Base-by-base conservation (phyloP, 2,113 vertebrate genomes). In the Ranitomeya imitator region DNA sequence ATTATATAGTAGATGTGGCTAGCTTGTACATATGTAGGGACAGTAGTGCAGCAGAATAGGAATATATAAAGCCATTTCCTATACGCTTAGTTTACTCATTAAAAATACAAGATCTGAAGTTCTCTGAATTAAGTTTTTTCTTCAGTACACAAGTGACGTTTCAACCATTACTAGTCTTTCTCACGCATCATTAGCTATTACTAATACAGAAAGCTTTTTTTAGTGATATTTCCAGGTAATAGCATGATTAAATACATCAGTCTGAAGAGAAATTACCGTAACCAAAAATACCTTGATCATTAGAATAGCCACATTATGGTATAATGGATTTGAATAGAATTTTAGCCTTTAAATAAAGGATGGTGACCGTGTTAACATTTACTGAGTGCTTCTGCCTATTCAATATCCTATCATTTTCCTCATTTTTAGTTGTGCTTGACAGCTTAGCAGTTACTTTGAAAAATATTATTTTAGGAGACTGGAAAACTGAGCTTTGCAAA, bases 401-500 rank as follows among this genome's bases (percentile, higher is more conserved):
- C 63, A 80, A 67, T 80, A 80, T 65, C 61, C 77, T 78, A 63
- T 86, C 21, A 79, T 86, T 79, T 79, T 79, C 23, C 61, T 69
- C 60, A 76, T 74, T 67, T 74, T 67, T 77, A 83, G 57, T 55
- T 5, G 14, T 77, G 71, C 37, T 5, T 88, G 87, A 88, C 87
- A 77, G 10, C 9, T 71, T 37, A 74, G 87, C 59, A 8, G 51
- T 84, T 76, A 52, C 59, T 77, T 63, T 88, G 86, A 88, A 69
- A 18, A 79, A 79, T 89, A 85, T 89, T 85, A 69, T 85, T 85
- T 85, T 77, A 84, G 80, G 14, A 84, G 74, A 85, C 71, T 79
- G 14, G n/a, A 26, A 65, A 79, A 77, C 74, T 45, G n/a, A 54
- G 71, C 14, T 51, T 55, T 54, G 77, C 60, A 69, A 67, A 57